These are phyloP conservation scores for Piscicola geometra DNA, from an alignment of 2,888 invertebrate genomes.

Conservation along the genomic window DNA sequence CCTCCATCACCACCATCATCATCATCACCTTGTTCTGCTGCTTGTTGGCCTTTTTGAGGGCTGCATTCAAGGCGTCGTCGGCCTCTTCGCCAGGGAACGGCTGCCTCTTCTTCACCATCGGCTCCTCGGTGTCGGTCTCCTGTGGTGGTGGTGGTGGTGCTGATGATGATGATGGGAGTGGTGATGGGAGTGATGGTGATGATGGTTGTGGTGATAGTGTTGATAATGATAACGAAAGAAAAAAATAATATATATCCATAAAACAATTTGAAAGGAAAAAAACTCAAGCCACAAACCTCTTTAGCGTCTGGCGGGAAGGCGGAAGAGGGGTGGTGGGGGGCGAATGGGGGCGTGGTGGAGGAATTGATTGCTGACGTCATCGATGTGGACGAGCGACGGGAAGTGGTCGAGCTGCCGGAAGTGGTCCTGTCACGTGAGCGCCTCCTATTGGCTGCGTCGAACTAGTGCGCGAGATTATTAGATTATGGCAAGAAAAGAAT, in stretches of 20 bases:
- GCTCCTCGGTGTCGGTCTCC: conserved; percentile 12
- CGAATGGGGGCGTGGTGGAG: background rate
- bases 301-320: background rate
- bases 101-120: conserved; percentile 36
- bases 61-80: conserved; percentile 29
- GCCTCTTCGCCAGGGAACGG: conserved; percentile 39
- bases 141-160: background rate
- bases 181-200: background rate
- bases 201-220: background rate
- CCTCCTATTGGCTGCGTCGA: background rate
- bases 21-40: background rate
- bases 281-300: background rate
- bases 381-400: conserved; percentile 14
- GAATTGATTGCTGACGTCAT: background rate
- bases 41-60: conserved; percentile 4
- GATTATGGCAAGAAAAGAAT: too few species aligned
- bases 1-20: background rate
- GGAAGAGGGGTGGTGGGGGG: background rate
- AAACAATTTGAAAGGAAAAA: background rate
- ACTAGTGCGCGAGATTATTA: too few species aligned
- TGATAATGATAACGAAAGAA: background rate
- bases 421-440: conserved; percentile 4
- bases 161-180: background rate
- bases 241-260: background rate
- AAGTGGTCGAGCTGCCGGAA: conserved; percentile 14